These are phyloP conservation scores for Scopus umbretta DNA, from an alignment of 2,113 vertebrate genomes.

Conservation along the genomic window DNA sequence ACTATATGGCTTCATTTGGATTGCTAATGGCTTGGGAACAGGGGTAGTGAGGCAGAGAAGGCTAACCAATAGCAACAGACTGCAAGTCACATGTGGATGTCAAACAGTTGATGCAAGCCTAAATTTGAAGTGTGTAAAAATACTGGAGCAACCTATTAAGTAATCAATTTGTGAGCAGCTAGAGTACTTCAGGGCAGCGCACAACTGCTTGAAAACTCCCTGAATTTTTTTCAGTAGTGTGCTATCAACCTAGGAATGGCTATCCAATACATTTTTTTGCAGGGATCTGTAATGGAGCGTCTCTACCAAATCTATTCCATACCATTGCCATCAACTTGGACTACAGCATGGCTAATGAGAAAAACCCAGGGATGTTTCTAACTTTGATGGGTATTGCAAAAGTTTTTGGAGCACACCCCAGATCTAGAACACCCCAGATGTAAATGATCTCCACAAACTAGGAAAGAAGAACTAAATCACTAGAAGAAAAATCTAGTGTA, in stretches of 20 bases:
- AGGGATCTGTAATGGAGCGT: neutral
- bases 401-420: neutral
- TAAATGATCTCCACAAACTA: neutral
- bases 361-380: neutral
- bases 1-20: neutral
- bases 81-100: fast-evolving
- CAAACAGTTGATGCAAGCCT: neutral
- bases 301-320: neutral
- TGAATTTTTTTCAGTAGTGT: neutral
- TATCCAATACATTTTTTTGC: neutral
- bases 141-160: neutral
- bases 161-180: neutral
- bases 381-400: neutral
- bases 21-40: neutral
- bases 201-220: neutral
- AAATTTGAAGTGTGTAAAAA: neutral
- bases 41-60: neutral
- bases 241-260: neutral
- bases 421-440: neutral
- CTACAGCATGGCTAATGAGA: neutral
- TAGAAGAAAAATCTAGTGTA: neutral
- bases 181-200: fast-evolving
- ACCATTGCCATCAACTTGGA: neutral
- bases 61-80: neutral
- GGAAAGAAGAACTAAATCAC: neutral